Percentiles rank a stretch among this genome's conserved stretches.
These are phyloP conservation scores for Volucella zonaria DNA, from an alignment of 2,888 invertebrate species.

Conservation along the genomic window DNA sequence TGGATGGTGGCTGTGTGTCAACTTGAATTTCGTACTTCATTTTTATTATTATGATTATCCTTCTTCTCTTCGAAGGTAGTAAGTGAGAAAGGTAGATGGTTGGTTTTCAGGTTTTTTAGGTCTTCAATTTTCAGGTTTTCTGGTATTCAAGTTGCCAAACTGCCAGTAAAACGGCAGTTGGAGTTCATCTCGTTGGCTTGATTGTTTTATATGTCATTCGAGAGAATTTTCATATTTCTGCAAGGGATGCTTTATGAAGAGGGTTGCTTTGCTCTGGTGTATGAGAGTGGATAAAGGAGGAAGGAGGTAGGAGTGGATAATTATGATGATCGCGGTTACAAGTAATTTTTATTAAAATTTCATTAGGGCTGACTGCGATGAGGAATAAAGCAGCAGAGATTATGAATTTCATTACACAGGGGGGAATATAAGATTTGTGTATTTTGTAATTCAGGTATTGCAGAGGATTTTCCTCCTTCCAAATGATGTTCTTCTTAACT, in stretches of 20 bases:
- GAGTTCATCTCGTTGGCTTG: constrained; percentile 25
- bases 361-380: constrained; percentile 12
- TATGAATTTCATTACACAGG: background rate
- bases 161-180: constrained; percentile 27
- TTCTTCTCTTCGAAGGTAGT: constrained; percentile 28
- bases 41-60: constrained; percentile 63
- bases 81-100: background rate
- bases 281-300: background rate
- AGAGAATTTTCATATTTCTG: constrained; percentile 42
- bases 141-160: background rate
- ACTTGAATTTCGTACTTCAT: constrained; percentile 57
- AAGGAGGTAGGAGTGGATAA: constrained; percentile 27
- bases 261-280: too few species aligned
- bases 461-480: background rate
- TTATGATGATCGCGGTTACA: constrained; percentile 55
- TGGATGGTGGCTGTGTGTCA: constrained; percentile 55
- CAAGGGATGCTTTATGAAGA: background rate
- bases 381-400: constrained; percentile 12
- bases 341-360: constrained; percentile 62
- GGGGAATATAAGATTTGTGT: background rate
- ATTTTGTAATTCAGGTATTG: background rate
- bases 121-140: too few species aligned
- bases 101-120: constrained; percentile 6
- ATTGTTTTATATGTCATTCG: constrained; percentile 58
- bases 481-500: background rate